Conservation (phyloP, 2,113 vertebrate species). For the Lucifuga dentata region DNA sequence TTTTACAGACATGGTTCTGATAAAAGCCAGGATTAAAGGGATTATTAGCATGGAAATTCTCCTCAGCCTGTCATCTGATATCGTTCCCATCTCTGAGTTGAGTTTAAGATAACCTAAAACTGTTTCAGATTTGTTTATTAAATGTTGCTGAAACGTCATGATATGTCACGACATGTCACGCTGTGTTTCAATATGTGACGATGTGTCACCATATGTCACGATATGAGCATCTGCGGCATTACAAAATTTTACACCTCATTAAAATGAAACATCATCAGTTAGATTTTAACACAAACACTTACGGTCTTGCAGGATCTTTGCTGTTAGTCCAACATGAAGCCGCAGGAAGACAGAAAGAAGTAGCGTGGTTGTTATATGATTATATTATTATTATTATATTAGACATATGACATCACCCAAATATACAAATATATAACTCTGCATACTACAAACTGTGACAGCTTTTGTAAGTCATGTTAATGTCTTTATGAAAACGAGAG, state of each 20-base stretch:
- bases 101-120: too few relatives aligned
- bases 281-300: slow-evolving; percentile 82
- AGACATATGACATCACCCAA: slow-evolving; percentile 22
- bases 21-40: slow-evolving; percentile 10
- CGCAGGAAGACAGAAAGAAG: slow-evolving; percentile 31
- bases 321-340: slow-evolving; percentile 89
- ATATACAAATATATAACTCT: slow-evolving; percentile 12
- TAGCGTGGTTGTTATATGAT: slow-evolving; percentile 42
- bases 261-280: slow-evolving; percentile 3
- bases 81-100: not conserved
- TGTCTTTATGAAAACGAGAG: not conserved
- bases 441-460: not conserved
- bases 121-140: too few relatives aligned
- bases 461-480: too few relatives aligned
- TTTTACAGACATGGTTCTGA: slow-evolving; percentile 6
- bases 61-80: not conserved
- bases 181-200: too few relatives aligned
- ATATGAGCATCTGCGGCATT: too few relatives aligned
- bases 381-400: too few relatives aligned
- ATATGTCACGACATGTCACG: too few relatives aligned
- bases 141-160: too few relatives aligned
- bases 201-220: too few relatives aligned
- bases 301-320: slow-evolving; percentile 94
- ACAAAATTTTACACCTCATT: too few relatives aligned
- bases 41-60: slow-evolving; percentile 36